A percentile compares a stretch with the other conserved stretches of the same genome.
Conservation (phyloP, 1,140 invertebrate species). For the Brachionus sp. region DNA sequence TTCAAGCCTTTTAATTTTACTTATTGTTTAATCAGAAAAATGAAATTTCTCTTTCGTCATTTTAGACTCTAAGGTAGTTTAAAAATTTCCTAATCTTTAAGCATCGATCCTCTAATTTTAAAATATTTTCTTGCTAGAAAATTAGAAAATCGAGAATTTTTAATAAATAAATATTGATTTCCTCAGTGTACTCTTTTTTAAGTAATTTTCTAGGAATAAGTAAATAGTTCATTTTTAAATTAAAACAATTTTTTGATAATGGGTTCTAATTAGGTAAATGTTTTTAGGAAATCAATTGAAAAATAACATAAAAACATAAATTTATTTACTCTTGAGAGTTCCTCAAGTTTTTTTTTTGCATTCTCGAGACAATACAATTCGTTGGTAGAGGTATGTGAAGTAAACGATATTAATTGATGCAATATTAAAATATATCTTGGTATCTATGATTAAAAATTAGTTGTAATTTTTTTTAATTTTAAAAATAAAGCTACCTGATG, state of each 20-base stretch:
- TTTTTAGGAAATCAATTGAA: background rate
- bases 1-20: background rate
- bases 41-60: background rate
- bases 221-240: background rate
- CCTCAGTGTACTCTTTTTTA: too few species aligned
- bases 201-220: background rate
- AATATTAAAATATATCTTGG: constrained; percentile 86
- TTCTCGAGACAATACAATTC: constrained; percentile 82
- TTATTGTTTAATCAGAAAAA: background rate
- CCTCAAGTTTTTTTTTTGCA: constrained; percentile 80
- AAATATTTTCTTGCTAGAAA: background rate
- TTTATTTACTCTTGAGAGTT: constrained; percentile 69
- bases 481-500: constrained; percentile 67
- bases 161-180: background rate
- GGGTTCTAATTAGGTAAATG: background rate
- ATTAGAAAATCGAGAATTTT: background rate
- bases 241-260: background rate
- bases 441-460: constrained; percentile 64
- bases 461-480: background rate
- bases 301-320: background rate
- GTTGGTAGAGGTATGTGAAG: constrained; percentile 65
- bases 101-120: background rate
- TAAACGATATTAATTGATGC: constrained; percentile 83
- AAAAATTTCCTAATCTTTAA: background rate
- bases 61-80: background rate